These are phyloP conservation scores for Nyctereutes procyonoides DNA, from an alignment of 2,113 vertebrate genomes.

Conservation along the genomic window DNA sequence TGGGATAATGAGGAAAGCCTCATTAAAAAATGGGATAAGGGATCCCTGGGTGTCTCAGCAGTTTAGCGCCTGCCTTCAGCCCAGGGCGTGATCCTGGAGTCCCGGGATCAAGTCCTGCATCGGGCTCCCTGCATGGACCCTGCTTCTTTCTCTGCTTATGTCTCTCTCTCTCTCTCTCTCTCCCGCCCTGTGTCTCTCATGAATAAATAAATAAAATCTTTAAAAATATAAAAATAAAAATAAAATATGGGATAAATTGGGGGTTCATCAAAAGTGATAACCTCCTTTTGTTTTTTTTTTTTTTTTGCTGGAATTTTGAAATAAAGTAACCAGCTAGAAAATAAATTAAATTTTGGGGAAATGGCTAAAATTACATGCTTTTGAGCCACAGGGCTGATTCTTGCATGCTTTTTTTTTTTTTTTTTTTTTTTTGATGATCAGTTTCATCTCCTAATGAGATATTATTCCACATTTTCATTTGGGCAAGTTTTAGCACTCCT, in stretches of 20 bases:
- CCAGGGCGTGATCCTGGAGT: too few relatives aligned
- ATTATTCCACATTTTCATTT: too few relatives aligned
- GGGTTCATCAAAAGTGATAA: not conserved
- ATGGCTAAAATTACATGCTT: not conserved
- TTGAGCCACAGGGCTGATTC: not conserved
- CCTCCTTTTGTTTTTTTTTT: not conserved
- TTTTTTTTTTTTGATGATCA: not conserved
- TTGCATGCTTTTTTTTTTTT: not conserved
- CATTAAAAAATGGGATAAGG: not conserved
- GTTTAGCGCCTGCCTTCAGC: too few relatives aligned
- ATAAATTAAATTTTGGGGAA: slow-evolving; percentile 28
- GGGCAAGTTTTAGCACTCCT: not conserved
- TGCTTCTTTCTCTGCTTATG: too few relatives aligned
- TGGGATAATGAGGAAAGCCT: too few relatives aligned
- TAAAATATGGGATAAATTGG: not conserved
- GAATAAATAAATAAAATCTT: too few relatives aligned
- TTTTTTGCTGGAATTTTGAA: slow-evolving; percentile 1
- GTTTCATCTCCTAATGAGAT: not conserved
- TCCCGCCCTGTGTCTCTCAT: too few relatives aligned
- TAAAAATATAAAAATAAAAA: too few relatives aligned
- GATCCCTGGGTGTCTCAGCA: too few relatives aligned
- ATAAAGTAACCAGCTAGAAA: not conserved
- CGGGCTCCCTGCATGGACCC: too few relatives aligned
- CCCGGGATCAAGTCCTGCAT: too few relatives aligned
- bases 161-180: too few relatives aligned